A percentile compares a stretch with the other conserved stretches of the same genome.
Evolutionary conservation across 2,888 invertebrate genomes (phyloP).

Genomic region (Poecilobothrus nobilitatus): DNA sequence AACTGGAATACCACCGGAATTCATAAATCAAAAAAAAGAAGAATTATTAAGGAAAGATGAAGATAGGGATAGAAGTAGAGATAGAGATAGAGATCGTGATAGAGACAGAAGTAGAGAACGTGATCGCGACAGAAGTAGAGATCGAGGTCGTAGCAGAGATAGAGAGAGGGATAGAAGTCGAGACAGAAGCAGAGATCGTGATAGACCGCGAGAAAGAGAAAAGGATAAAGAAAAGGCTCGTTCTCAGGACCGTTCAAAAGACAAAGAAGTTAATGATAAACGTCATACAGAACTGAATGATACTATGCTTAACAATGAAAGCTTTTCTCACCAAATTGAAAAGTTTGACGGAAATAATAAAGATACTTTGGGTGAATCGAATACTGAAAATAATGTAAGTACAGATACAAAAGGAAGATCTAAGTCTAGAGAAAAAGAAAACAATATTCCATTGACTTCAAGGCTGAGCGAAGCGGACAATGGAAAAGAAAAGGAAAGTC

Average conservation of each 20-base stretch:
- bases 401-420: slow-evolving; percentile 39
- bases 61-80: slow-evolving; percentile 40
- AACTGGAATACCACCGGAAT: slow-evolving; percentile 88
- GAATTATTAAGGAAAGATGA: slow-evolving; percentile 77
- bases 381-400: slow-evolving; percentile 25
- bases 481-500: slow-evolving; percentile 17
- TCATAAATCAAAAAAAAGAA: slow-evolving; percentile 93
- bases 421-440: slow-evolving; percentile 39
- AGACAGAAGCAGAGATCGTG: slow-evolving; percentile 35
- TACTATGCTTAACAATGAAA: slow-evolving; percentile 28
- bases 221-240: not conserved
- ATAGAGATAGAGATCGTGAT: slow-evolving; percentile 21
- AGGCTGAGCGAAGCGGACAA: slow-evolving; percentile 18
- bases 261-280: slow-evolving; percentile 38
- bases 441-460: slow-evolving; percentile 24
- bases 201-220: slow-evolving; percentile 25
- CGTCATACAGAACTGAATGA: slow-evolving; percentile 22
- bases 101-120: slow-evolving; percentile 13
- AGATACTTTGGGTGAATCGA: not conserved
- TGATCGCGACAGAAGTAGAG: slow-evolving; percentile 27
- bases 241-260: slow-evolving; percentile 28
- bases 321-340: not conserved
- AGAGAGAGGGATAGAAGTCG: slow-evolving; percentile 30
- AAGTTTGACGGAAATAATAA: not conserved
- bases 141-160: slow-evolving; percentile 37